These are phyloP conservation scores for Microtus ochrogaster DNA, from an alignment of 2,113 vertebrate genomes.

Conservation along the genomic window DNA sequence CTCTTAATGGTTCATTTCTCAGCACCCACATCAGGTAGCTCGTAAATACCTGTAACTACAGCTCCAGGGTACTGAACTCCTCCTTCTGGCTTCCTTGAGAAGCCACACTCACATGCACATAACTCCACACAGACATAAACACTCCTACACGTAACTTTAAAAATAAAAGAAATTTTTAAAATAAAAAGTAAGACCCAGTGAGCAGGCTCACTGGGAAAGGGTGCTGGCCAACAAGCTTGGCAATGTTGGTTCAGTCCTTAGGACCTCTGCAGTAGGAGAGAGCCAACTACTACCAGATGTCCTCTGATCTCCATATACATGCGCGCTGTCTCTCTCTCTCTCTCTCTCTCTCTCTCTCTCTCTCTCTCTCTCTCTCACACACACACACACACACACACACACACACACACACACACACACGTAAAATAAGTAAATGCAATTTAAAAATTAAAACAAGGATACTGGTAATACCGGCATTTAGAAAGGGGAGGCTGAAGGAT, in stretches of 20 bases:
- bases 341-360: too few species aligned
- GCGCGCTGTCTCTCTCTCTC: too few species aligned
- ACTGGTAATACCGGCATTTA: background rate
- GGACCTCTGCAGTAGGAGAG: background rate
- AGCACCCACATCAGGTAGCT: background rate
- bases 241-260: background rate
- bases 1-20: background rate
- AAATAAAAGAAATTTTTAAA: background rate
- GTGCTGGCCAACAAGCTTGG: background rate
- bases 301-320: background rate
- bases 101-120: too few species aligned
- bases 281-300: background rate
- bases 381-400: background rate
- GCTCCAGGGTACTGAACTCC: background rate
- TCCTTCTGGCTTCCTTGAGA: background rate
- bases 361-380: too few species aligned
- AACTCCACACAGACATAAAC: background rate
- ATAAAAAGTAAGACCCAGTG: background rate
- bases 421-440: background rate
- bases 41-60: background rate
- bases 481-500: background rate
- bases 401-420: background rate
- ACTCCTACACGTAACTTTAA: background rate
- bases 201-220: background rate
- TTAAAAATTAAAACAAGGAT: background rate